phyloP scores from a whole-genome alignment of 2,113 vertebrate genomes.

The Epinephelus fuscoguttatus region DNA sequence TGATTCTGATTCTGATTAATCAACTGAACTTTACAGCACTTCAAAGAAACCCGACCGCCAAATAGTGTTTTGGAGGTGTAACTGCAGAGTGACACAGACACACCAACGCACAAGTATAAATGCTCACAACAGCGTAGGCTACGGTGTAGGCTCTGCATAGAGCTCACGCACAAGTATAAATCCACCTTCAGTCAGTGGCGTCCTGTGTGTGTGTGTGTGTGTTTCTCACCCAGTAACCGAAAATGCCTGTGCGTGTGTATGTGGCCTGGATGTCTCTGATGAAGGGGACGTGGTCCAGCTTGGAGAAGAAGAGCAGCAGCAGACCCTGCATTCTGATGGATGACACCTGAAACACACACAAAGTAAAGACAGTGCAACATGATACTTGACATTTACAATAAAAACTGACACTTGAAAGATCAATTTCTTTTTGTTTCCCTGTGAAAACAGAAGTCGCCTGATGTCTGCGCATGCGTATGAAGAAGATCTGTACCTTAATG shows the following conservation, averaged over 20 bases:
- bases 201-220: neutral
- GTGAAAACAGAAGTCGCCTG: neutral
- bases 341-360: constrained; percentile 84
- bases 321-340: constrained; percentile 95
- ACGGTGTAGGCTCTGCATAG: too few species aligned
- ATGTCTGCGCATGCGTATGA: neutral
- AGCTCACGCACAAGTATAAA: too few species aligned
- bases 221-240: constrained; percentile 92
- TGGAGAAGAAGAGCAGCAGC: constrained; percentile 91
- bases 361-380: neutral
- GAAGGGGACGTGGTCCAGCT: constrained; percentile 90
- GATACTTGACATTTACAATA: neutral
- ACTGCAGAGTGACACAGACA: too few species aligned
- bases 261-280: constrained; percentile 88
- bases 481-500: constrained; percentile 86
- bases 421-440: neutral
- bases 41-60: too few species aligned
- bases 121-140: too few species aligned
- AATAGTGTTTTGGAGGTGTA: too few species aligned
- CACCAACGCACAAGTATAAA: too few species aligned
- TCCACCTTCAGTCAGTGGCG: too few species aligned
- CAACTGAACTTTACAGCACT: too few species aligned
- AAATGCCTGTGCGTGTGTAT: constrained; percentile 93
- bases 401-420: neutral
- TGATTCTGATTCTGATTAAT: too few species aligned